Evolutionary conservation across 1,140 invertebrate genomes (phyloP), one percentile per base, ranked within the genome.

Genomic region (Zaprionus taronus): DNA sequence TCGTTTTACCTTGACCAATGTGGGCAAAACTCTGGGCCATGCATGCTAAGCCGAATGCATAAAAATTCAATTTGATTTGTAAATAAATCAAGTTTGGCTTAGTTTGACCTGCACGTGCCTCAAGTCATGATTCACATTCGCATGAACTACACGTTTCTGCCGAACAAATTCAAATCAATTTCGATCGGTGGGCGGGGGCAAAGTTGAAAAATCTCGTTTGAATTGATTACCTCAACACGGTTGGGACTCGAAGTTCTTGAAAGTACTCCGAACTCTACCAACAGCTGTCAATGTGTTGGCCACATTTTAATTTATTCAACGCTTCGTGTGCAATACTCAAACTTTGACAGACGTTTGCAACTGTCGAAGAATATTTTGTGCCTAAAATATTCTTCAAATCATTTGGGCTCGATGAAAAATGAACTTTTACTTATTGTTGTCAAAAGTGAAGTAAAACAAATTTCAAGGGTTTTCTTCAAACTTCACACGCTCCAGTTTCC

Each of bases 1-100:
- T 77, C 60, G 28, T 44, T 49, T 80, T 51, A 83, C 77, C 83
- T 78, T 78, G 41, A 56, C 41, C 26, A 28, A 68, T 22, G n/a
- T 22, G n/a, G 17, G 36, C 26, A 58, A 12, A 4, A 47, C 41
- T 47, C n/a, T 47, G 41, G 41, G 7, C 41, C 41, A 0, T 17
- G n/a, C 31, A 34, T 34, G 14, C 11, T 17, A 56, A 20, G n/a
- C 57, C 70, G 83, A 79, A 83, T 78, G 66, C 72, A 89, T 83
- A 89, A 72, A 83, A 89, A 87, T 80, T 89, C 51, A 69, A 70
- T 70, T 70, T 70, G 66, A 74, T 70, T 74, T 49, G 51, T 38
- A 44, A 41, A 69, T 56, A 9, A 56, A 56, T 66, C 63, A 26
- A 20, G 34, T 66, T 66, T 41, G 24, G 17, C 12, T 56, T 55